Conservation (phyloP, 1,140 invertebrate genomes). For the Drosophila equinoxialis region DNA sequence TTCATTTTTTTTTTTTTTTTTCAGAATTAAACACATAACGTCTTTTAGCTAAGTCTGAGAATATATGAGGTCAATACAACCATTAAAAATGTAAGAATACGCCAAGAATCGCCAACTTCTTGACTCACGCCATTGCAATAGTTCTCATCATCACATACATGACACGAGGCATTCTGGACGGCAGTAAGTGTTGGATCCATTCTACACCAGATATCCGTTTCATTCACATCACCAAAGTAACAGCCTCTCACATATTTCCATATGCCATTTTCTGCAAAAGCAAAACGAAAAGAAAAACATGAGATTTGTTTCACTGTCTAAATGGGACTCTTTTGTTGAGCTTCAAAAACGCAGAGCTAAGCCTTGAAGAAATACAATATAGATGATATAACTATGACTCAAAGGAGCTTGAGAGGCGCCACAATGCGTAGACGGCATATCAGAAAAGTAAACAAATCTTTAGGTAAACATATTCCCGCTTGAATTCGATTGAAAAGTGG, state of each 20-base stretch:
- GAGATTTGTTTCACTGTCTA: too few species aligned
- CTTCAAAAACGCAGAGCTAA: too few species aligned
- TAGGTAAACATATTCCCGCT: too few species aligned
- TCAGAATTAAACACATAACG: background rate
- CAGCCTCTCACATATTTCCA: conserved; percentile 68
- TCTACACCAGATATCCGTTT: conserved; percentile 63
- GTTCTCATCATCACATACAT: conserved; percentile 71
- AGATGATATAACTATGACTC: too few species aligned
- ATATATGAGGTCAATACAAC: conserved; percentile 36
- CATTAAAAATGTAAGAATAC: conserved; percentile 35
- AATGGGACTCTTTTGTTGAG: too few species aligned
- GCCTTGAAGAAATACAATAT: too few species aligned
- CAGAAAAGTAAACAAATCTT: too few species aligned
- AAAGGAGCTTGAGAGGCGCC: too few species aligned
- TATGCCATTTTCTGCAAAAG: conserved; percentile 59
- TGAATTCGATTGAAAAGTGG: too few species aligned
- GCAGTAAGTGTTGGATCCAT: conserved; percentile 66
- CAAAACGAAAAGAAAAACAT: conserved; percentile 14
- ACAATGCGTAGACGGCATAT: too few species aligned
- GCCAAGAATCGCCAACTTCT: conserved; percentile 28
- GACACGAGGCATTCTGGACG: conserved; percentile 62
- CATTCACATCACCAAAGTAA: conserved; percentile 76
- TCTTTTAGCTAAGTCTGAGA: conserved; percentile 21
- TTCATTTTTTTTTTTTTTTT: background rate
- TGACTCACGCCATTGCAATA: conserved; percentile 61